Conservation (phyloP, 2,888 invertebrate species). For the Pocota personata region DNA sequence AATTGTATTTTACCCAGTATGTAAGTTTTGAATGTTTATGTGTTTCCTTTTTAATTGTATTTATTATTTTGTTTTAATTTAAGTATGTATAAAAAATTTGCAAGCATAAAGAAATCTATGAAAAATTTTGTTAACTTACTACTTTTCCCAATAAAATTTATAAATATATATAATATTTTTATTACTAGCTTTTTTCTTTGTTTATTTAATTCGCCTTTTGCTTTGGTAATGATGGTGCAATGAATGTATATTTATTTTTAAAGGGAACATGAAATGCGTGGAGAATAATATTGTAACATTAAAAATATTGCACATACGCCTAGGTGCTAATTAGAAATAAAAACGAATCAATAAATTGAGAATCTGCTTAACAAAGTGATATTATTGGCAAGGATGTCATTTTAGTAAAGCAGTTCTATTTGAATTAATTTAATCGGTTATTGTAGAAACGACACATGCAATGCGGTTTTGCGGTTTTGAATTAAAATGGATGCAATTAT, state of each 20-base stretch:
- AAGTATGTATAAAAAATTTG: constrained; percentile 71
- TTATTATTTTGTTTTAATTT: constrained; percentile 34
- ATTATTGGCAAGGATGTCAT: too few relatives aligned
- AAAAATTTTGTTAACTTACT: constrained; percentile 73
- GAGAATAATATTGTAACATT: neutral
- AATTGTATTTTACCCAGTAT: constrained; percentile 24
- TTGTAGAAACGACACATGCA: too few relatives aligned
- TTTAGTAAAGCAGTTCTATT: too few relatives aligned
- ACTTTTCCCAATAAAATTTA: constrained; percentile 71
- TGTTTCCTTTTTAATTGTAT: neutral
- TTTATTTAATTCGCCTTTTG: constrained; percentile 18
- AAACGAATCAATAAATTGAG: too few relatives aligned
- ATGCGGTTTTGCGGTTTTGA: too few relatives aligned
- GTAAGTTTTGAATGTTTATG: constrained; percentile 21
- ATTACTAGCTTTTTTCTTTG: constrained; percentile 19
- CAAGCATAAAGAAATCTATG: constrained; percentile 72
- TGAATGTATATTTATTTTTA: neutral
- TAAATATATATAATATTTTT: constrained; percentile 58
- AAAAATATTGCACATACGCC: neutral
- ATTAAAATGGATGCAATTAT: too few relatives aligned
- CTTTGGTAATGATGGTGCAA: constrained; percentile 27
- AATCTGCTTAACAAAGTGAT: too few relatives aligned
- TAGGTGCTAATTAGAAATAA: neutral
- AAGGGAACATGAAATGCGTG: constrained; percentile 27
- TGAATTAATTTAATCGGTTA: too few relatives aligned